These are phyloP conservation scores for Cheilosia variabilis DNA, from an alignment of 2,888 invertebrate species.

Conservation along the genomic window DNA sequence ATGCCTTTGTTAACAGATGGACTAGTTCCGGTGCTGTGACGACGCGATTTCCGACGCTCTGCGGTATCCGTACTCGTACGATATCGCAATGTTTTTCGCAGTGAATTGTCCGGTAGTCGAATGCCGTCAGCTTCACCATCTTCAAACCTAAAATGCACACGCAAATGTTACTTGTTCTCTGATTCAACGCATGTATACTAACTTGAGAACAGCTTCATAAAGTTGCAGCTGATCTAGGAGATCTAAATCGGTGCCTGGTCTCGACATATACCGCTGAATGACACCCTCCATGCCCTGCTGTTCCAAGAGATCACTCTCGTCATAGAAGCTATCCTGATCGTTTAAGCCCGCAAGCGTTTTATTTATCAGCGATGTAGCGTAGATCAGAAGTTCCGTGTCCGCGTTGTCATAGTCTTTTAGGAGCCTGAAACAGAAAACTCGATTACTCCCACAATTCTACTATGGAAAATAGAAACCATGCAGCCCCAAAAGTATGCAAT, in stretches of 20 bases:
- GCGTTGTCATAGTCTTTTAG: slow-evolving; percentile 97
- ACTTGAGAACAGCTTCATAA: slow-evolving; percentile 96
- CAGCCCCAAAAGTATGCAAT: slow-evolving; percentile 38
- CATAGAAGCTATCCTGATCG: slow-evolving; percentile 98
- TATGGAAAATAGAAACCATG: neutral
- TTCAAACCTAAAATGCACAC: slow-evolving; percentile 80
- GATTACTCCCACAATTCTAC: neutral
- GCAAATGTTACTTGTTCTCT: neutral
- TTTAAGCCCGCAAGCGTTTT: slow-evolving; percentile 96
- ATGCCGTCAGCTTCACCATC: slow-evolving; percentile 85
- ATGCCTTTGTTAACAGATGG: slow-evolving; percentile 83
- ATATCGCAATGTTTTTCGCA: slow-evolving; percentile 90
- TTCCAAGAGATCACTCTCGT: slow-evolving; percentile 97
- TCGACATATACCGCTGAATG: slow-evolving; percentile 94
- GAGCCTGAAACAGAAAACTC: slow-evolving; percentile 84
- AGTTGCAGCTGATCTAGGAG: slow-evolving; percentile 96
- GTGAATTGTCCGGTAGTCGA: slow-evolving; percentile 87
- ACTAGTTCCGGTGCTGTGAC: slow-evolving; percentile 89
- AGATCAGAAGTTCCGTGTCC: slow-evolving; percentile 97
- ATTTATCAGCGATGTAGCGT: slow-evolving; percentile 98
- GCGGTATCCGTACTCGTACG: slow-evolving; percentile 86
- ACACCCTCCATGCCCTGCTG: slow-evolving; percentile 96
- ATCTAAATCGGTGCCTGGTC: slow-evolving; percentile 96
- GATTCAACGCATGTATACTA: slow-evolving; percentile 84
- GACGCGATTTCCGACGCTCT: slow-evolving; percentile 91